Evolutionary conservation across 1,140 invertebrate genomes (phyloP), one percentile per base, ranked within the genome.

Genomic region (Megathymus violae): DNA sequence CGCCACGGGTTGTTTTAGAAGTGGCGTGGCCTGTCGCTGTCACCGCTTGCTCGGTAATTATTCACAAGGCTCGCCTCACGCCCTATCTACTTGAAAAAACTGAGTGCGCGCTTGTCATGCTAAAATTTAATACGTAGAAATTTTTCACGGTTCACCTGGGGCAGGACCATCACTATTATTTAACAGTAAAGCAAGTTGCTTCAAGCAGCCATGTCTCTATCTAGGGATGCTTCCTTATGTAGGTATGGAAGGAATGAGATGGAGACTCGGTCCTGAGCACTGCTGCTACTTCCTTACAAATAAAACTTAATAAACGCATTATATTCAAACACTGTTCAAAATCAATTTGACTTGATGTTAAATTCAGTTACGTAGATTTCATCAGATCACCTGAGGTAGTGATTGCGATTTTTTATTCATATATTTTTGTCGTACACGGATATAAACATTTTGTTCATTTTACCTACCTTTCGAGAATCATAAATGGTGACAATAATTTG

Each of bases 11-110:
- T 85, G 84, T 89, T 82, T 82, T 78, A 74, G 70, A 74, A 87
- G 84, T 85, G 82, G 67, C 75, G 76, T 79, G 73, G 70, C 84
- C 69, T 87, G 86, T 89, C 67, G 74, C 82, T 87, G 84, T 89
- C 86, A 85, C 76, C 71, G 78, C 61, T 65, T 65, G 50, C 70
- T 69, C 63, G 52, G 74, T 83, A 89, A 89, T 89, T 89, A 89
- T 89, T 89, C 79, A 87, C 84, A 86, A 75, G 77, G 63, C 69
- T 72, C 69, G 62, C 71, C 78, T 79, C 74, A 78, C 73, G 71
- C 63, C 31, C 72, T 71, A 68, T 76, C 72, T 69, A 70, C 63
- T 76, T 71, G 51, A 59, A 73, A 78, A 81, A 78, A 73, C 59
- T 67, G 40, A 61, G 51, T 36, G 46, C 44, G 58, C 22, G 41